Conservation (phyloP, 2,113 vertebrate species). For the Hucho hucho region DNA sequence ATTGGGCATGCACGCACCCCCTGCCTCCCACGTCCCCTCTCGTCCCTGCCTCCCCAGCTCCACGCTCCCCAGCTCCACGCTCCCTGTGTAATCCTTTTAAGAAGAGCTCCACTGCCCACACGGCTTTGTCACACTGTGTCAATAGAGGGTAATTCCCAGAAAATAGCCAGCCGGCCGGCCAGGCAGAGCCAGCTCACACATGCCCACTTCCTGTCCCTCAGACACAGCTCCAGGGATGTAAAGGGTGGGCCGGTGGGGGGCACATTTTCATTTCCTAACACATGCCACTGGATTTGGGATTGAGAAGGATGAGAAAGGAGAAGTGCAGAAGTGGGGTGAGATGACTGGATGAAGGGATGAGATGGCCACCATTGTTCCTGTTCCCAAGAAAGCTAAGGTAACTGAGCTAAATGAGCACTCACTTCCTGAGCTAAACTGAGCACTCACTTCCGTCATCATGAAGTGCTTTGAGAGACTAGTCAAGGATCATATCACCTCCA, state of each 20-base stretch:
- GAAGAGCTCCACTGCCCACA: conserved; percentile 42
- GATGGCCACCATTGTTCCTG: no score
- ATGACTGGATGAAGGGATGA: not conserved
- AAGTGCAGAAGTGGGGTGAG: not conserved
- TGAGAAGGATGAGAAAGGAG: not conserved
- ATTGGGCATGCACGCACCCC: conserved; percentile 41
- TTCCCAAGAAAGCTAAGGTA: no score
- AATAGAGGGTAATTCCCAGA: conserved; percentile 59
- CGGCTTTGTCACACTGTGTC: conserved; percentile 65
- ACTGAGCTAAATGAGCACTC: no score
- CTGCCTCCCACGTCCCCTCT: no score
- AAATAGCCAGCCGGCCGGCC: conserved; percentile 36
- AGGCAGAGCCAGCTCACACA: conserved; percentile 3
- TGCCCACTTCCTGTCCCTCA: conserved; percentile 10
- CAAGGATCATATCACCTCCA: no score
- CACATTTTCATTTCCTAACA: conserved; percentile 15
- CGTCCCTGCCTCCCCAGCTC: conserved; percentile 28
- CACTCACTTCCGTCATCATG: no score
- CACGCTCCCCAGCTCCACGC: conserved; percentile 44
- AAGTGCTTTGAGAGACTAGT: no score
- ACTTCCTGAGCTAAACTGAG: no score
- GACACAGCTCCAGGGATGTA: conserved; percentile 29
- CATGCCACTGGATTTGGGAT: conserved; percentile 26
- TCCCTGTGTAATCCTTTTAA: conserved; percentile 71
- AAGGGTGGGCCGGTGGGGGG: not conserved